Conservation (phyloP, 2,113 vertebrate genomes). For the Cavia aperea region DNA sequence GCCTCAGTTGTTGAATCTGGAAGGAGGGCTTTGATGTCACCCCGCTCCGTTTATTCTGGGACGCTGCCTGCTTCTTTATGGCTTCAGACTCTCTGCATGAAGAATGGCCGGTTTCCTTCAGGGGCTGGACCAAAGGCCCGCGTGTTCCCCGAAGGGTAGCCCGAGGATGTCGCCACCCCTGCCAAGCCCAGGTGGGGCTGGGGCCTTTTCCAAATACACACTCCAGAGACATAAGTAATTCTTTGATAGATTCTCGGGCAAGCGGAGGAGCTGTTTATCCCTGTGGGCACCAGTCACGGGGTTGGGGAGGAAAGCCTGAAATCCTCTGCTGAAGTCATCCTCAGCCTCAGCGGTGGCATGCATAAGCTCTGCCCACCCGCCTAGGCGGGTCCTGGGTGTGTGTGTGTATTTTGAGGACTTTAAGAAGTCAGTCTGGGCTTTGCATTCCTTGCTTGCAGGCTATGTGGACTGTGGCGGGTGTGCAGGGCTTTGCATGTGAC, state of each 20-base stretch:
- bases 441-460: not conserved
- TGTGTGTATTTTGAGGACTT: constrained; percentile 21
- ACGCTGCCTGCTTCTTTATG: constrained; percentile 74
- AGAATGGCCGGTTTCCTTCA: constrained; percentile 71
- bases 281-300: constrained; percentile 60
- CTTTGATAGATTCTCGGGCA: constrained; percentile 75
- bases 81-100: constrained; percentile 67
- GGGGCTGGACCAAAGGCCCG: constrained; percentile 60
- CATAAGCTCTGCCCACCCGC: not conserved
- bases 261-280: constrained; percentile 69
- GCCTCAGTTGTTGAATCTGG: constrained; percentile 77
- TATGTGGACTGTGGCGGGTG: not conserved
- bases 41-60: constrained; percentile 78
- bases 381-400: not conserved
- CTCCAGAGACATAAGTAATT: constrained; percentile 78
- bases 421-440: not conserved
- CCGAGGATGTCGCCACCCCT: constrained; percentile 63
- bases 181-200: constrained; percentile 74
- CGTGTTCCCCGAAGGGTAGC: constrained; percentile 57
- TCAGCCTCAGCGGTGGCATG: not conserved
- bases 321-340: constrained; percentile 66
- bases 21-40: constrained; percentile 80
- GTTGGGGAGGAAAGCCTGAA: constrained; percentile 64
- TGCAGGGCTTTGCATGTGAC: not conserved
- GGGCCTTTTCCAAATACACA: constrained; percentile 76